Conservation (phyloP, 1,140 invertebrate species). For the Maniola jurtina region DNA sequence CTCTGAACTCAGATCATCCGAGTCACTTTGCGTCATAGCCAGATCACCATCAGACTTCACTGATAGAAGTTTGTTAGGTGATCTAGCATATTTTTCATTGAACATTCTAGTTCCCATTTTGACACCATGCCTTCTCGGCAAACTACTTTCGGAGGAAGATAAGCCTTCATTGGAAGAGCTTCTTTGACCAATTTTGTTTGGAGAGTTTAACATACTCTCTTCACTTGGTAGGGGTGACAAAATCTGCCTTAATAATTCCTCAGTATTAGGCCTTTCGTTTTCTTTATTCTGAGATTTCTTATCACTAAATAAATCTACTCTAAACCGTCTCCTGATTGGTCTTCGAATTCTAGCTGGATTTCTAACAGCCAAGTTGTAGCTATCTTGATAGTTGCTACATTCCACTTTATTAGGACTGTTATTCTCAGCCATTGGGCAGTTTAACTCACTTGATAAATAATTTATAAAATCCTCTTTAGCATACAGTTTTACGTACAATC, state of each 20-base stretch:
- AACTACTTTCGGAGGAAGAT: conserved; percentile 76
- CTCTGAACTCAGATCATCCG: conserved; percentile 67
- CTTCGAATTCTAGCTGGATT: conserved; percentile 60
- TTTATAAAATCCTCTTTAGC: conserved; percentile 85
- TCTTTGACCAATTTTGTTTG: conserved; percentile 46
- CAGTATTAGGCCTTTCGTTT: conserved; percentile 82
- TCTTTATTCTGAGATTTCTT: conserved; percentile 84
- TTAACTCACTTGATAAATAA: conserved; percentile 82
- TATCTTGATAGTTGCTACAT: conserved; percentile 76
- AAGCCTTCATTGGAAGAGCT: conserved; percentile 65
- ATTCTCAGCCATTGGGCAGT: conserved; percentile 63
- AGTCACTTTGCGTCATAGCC: conserved; percentile 70
- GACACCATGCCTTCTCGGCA: conserved; percentile 82
- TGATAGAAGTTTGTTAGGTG: conserved; percentile 43
- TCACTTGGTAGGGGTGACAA: conserved; percentile 62
- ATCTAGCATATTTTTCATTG: conserved; percentile 61
- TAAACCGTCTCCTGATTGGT: conserved; percentile 60
- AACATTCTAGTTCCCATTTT: conserved; percentile 87
- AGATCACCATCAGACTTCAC: conserved; percentile 65
- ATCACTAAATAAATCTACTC: conserved; percentile 70
- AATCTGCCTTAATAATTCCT: conserved; percentile 56
- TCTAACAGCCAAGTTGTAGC: conserved; percentile 75
- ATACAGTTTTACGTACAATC: conserved; percentile 86
- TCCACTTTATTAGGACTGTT: conserved; percentile 54
- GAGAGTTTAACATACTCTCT: conserved; percentile 58